These are phyloP conservation scores for Hypotaenidia okinawae DNA, from an alignment of 2,797 vertebrate genomes.

Conservation along the genomic window DNA sequence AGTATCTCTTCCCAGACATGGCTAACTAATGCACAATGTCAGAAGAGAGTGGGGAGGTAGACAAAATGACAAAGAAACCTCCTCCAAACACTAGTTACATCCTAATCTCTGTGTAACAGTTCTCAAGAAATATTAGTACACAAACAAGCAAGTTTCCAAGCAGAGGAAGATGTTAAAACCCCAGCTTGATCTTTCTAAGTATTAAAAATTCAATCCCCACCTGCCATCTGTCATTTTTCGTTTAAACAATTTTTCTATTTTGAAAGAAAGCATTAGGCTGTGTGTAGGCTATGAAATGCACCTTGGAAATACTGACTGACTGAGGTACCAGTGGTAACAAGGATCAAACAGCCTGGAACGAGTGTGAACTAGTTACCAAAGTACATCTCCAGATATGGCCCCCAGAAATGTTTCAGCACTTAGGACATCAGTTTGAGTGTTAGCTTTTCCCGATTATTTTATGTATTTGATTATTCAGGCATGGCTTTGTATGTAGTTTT, in stretches of 20 bases:
- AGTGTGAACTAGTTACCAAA: not conserved
- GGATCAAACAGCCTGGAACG: not conserved
- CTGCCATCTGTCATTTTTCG: slow-evolving; percentile 42
- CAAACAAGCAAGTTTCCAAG: slow-evolving; percentile 39
- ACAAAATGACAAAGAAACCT: slow-evolving; percentile 15
- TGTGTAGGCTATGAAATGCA: not conserved
- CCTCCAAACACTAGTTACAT: not conserved
- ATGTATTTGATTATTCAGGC: not conserved
- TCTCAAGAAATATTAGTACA: not conserved
- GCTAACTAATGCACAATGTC: not conserved
- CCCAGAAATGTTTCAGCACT: not conserved
- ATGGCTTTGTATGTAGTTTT: not conserved
- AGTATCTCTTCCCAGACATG: not conserved
- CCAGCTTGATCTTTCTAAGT: slow-evolving; percentile 1
- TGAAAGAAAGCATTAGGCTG: not conserved
- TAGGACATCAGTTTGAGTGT: not conserved
- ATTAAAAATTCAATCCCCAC: slow-evolving; percentile 50
- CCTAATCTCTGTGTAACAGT: not conserved
- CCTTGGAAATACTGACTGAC: not conserved
- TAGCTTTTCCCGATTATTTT: not conserved
- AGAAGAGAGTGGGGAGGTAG: not conserved
- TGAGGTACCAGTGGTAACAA: not conserved
- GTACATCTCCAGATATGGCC: not conserved
- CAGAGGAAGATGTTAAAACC: slow-evolving; percentile 11
- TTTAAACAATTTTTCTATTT: not conserved